Percentiles rank a stretch among this genome's conserved stretches.
Evolutionary conservation across 2,113 vertebrate genomes (phyloP).

Genomic region (Zingel zingel): DNA sequence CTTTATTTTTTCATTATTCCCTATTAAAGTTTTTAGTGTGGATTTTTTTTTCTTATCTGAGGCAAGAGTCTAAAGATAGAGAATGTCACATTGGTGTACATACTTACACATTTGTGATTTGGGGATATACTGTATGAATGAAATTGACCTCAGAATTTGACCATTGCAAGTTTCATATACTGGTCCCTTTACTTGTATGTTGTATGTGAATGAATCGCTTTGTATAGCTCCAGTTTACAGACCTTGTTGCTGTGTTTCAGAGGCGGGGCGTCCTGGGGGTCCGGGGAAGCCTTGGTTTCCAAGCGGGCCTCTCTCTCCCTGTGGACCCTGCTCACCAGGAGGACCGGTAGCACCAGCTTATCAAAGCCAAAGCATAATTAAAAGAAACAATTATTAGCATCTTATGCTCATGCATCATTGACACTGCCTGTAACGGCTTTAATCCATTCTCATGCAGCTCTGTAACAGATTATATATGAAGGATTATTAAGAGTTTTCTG

Average conservation of each 20-base stretch:
- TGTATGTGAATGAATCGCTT: not conserved
- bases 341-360: conserved; percentile 68
- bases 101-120: not conserved
- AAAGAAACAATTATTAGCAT: conserved; percentile 15
- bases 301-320: conserved; percentile 71
- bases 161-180: not conserved
- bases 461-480: not conserved
- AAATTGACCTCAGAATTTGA: not conserved
- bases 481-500: not conserved
- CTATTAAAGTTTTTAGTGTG: not conserved
- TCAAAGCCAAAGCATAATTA: conserved; percentile 18
- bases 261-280: conserved; percentile 63
- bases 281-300: conserved; percentile 79
- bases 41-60: not conserved
- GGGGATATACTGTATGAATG: not conserved
- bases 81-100: not conserved
- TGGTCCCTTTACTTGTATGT: not conserved
- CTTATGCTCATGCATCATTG: not conserved
- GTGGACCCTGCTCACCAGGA: conserved; percentile 72
- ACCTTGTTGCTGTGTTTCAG: conserved; percentile 68
- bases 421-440: not conserved
- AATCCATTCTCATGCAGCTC: not conserved
- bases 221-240: conserved; percentile 6
- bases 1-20: not conserved
- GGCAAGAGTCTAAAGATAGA: not conserved